Evolutionary conservation across 2,888 invertebrate genomes (phyloP).

Genomic region (Pterobdella sp.): DNA sequence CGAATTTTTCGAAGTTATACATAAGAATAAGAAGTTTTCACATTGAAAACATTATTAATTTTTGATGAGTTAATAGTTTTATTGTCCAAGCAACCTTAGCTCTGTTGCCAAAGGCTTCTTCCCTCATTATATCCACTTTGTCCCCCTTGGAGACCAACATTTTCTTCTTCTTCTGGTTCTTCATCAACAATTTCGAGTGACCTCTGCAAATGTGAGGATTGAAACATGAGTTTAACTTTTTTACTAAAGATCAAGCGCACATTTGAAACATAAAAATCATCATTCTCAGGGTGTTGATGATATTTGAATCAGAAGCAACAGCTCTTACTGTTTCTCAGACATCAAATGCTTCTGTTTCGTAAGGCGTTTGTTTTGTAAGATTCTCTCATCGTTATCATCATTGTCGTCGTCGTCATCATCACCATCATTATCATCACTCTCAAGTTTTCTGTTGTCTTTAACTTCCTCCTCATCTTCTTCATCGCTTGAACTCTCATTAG

Average conservation of each 20-base stretch:
- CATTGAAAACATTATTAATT: too few relatives aligned
- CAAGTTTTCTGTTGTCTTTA: neutral
- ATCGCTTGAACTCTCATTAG: conserved; percentile 13
- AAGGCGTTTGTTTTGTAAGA: neutral
- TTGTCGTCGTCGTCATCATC: conserved; percentile 29
- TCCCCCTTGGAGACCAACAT: conserved; percentile 9
- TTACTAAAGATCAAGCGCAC: neutral
- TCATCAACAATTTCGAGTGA: neutral
- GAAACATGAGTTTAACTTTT: too few relatives aligned
- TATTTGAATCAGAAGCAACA: neutral
- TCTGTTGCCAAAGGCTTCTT: neutral
- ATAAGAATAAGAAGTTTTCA: too few relatives aligned
- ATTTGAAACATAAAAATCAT: neutral
- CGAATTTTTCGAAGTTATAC: too few relatives aligned
- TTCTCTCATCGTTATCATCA: neutral
- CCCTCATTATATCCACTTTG: conserved; percentile 5
- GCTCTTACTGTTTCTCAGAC: neutral
- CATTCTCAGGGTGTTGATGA: neutral
- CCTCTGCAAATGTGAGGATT: too few relatives aligned
- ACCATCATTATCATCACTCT: conserved; percentile 21
- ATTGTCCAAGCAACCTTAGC: too few relatives aligned
- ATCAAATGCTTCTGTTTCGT: neutral
- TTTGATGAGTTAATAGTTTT: too few relatives aligned
- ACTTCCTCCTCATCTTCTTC: neutral
- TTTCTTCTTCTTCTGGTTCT: conserved; percentile 20